Percentiles rank a stretch among this genome's conserved stretches.
These are phyloP conservation scores for Neosalanx taihuensis DNA, from an alignment of 2,797 vertebrate species.

Conservation along the genomic window DNA sequence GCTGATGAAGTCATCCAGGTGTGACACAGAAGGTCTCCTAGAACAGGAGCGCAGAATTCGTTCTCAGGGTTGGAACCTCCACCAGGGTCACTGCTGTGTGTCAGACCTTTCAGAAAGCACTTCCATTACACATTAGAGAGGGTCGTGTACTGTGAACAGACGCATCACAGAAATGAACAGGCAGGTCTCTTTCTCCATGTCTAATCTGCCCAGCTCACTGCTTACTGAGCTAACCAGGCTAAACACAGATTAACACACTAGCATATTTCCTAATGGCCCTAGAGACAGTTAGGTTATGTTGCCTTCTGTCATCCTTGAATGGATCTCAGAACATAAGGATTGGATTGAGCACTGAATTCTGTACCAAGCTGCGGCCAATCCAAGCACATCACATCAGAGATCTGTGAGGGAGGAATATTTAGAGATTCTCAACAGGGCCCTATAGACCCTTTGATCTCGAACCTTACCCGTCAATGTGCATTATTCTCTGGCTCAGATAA, in stretches of 20 bases:
- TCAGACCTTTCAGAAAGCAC: constrained; percentile 2
- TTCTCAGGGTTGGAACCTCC: neutral
- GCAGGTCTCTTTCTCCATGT: constrained; percentile 21
- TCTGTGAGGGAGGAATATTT: neutral
- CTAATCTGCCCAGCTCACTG: constrained; percentile 50
- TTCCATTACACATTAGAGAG: constrained; percentile 13
- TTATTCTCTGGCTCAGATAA: neutral
- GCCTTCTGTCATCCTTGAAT: neutral
- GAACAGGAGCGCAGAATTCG: constrained; percentile 8
- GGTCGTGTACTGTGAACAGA: neutral
- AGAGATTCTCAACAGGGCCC: neutral
- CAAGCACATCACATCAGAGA: neutral
- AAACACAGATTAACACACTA: constrained; percentile 63
- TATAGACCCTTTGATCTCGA: neutral
- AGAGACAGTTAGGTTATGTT: neutral
- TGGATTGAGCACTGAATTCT: neutral
- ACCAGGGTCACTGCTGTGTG: neutral
- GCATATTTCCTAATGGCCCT: constrained; percentile 7
- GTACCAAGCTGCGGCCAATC: neutral
- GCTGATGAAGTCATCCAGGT: neutral
- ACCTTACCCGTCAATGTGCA: neutral
- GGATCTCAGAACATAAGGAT: constrained; percentile 3
- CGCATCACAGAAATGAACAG: constrained; percentile 9
- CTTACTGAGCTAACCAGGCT: constrained; percentile 59
- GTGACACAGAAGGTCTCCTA: neutral